Evolutionary conservation across 2,113 vertebrate genomes (phyloP).

Genomic region (Anguilla japonica): DNA sequence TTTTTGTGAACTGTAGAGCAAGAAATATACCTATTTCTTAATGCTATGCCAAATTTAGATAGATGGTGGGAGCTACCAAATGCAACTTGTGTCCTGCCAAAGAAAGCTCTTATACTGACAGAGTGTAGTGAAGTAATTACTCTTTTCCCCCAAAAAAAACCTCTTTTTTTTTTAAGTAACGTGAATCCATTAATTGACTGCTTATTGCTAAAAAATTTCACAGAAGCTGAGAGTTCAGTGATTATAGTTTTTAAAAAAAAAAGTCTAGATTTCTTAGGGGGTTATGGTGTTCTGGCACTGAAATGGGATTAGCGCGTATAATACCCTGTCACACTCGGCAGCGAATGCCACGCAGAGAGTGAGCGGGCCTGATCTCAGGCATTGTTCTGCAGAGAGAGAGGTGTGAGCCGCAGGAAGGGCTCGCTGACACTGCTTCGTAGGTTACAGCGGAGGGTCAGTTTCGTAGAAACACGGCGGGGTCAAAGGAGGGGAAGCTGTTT

Average conservation of each 20-base stretch:
- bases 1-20: neutral
- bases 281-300: neutral
- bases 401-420: neutral
- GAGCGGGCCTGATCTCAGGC: constrained; percentile 10
- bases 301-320: neutral
- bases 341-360: neutral
- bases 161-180: neutral
- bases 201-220: neutral
- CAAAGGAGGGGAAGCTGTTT: constrained; percentile 68
- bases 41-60: constrained; percentile 46
- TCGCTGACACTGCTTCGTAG: constrained; percentile 9
- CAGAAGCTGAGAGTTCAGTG: neutral
- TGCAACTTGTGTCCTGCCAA: constrained; percentile 65
- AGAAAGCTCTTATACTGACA: constrained; percentile 72
- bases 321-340: neutral
- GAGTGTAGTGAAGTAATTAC: constrained; percentile 30
- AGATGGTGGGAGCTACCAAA: constrained; percentile 66
- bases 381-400: neutral
- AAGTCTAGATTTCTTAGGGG: neutral
- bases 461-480: constrained; percentile 66
- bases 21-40: neutral
- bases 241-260: neutral
- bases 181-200: neutral
- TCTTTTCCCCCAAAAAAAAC: neutral
- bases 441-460: constrained; percentile 54